Conservation (phyloP, 1,140 invertebrate species). For the Brachystomella parvula region DNA sequence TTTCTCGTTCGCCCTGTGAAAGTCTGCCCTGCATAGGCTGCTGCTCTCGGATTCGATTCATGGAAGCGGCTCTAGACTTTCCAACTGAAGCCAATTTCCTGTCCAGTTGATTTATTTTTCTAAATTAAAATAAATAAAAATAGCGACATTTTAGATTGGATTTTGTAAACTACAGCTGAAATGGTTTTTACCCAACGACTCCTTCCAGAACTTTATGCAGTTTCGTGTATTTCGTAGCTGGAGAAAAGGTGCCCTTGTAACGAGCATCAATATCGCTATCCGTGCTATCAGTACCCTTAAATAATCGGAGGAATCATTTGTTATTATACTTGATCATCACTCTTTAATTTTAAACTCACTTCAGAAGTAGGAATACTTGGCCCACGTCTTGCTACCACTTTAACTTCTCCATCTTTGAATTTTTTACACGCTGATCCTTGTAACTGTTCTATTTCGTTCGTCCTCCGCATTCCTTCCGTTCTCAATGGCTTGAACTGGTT, state of each 20-base stretch:
- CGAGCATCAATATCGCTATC: not conserved
- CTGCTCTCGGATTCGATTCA: not conserved
- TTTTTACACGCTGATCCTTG: too few species aligned
- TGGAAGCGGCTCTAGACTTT: not conserved
- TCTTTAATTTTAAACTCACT: not conserved
- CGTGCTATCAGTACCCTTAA: not conserved
- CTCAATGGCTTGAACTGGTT: too few species aligned
- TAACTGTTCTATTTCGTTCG: too few species aligned
- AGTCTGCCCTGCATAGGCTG: too few species aligned
- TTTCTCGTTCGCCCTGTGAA: not conserved
- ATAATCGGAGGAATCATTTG: not conserved
- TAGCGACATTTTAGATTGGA: not conserved
- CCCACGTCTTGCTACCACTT: not conserved
- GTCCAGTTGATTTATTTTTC: not conserved
- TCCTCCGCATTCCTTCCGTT: too few species aligned
- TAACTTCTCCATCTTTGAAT: not conserved
- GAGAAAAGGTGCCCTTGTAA: not conserved
- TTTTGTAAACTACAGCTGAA: not conserved
- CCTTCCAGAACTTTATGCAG: not conserved
- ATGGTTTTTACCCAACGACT: not conserved
- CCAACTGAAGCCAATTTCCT: not conserved
- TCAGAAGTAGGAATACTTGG: not conserved
- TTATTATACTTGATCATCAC: not conserved
- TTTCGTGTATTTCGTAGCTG: not conserved
- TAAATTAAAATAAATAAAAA: not conserved